Conservation (phyloP, 2,797 vertebrate genomes). For the Etheostoma perlongum region DNA sequence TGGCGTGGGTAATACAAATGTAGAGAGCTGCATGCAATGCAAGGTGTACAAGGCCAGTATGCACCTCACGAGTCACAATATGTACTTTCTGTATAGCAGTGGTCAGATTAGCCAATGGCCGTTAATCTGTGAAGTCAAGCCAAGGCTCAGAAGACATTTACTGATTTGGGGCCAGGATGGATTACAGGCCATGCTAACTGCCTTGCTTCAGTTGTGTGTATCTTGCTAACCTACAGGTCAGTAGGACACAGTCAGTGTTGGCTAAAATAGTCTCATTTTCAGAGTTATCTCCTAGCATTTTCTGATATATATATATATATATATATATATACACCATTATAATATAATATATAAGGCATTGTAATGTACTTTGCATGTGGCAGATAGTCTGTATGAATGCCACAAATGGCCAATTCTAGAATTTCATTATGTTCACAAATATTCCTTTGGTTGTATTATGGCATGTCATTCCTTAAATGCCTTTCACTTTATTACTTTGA, state of each 20-base stretch:
- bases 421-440: neutral
- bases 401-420: neutral
- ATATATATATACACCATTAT: too few relatives aligned
- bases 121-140: conserved; percentile 72
- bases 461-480: neutral
- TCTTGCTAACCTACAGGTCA: conserved; percentile 39
- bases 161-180: conserved; percentile 42
- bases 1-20: neutral
- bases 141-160: conserved; percentile 48
- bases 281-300: neutral
- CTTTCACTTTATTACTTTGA: neutral
- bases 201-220: conserved; percentile 45
- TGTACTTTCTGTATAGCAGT: conserved; percentile 8
- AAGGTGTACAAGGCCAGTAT: neutral
- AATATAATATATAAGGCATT: neutral
- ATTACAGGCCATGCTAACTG: conserved; percentile 60
- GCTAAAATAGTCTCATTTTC: neutral
- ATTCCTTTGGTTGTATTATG: neutral
- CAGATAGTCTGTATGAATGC: neutral
- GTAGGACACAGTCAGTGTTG: conserved; percentile 34
- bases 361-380: neutral
- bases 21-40: neutral
- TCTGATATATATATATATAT: neutral
- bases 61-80: neutral
- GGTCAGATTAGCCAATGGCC: conserved; percentile 43